Base-by-base conservation (phyloP, 2,888 invertebrate genomes). In the Cephus nigrinus region DNA sequence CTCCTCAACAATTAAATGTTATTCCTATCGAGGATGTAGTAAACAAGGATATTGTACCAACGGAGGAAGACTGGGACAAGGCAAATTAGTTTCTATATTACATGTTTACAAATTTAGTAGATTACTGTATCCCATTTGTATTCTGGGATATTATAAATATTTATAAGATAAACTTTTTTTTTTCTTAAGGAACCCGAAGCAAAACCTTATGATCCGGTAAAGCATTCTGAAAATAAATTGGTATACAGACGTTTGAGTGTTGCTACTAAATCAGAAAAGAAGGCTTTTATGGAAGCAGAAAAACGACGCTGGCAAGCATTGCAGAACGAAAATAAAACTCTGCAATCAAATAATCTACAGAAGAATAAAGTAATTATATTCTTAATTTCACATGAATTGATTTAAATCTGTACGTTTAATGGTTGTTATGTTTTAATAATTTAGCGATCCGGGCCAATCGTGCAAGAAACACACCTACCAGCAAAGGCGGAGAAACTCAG, bases 171-270 rank as follows among this genome's bases (percentile, higher is more conserved):
- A 23, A n/a, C 23, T 75, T 77, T 32, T 23, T 32, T 23, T 75
- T 34, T 76, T 74, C 75, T 71, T 55, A 36, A 86, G 86, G 84
- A 82, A 11, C 71, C 78, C 32, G 73, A 69, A 9, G 78, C 75
- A 0, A 76, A 72, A 68, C 81, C 81, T 3, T 87, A 86, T 71
- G 79, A 86, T 80, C 85, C 87, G 0, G 4, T 79, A 2, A 68
- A 82, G 32, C 32, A 74, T n/a, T 73, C 80, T 9, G 76, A 80
- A 75, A 72, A 78, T 3, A 81, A 75, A 31, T 36, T 76, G 4
- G 69, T 87, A 31, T 34, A 83, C 23, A 79, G 81, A 4, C 1
- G 33, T 1, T 12, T 80, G 31, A 72, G 81, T 1, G 84, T 83
- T 15, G 79, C 80, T 11, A 78, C 85, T 11, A 86, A 86, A 71